Conservation (phyloP, 1,140 invertebrate species). For the Formica selysi region DNA sequence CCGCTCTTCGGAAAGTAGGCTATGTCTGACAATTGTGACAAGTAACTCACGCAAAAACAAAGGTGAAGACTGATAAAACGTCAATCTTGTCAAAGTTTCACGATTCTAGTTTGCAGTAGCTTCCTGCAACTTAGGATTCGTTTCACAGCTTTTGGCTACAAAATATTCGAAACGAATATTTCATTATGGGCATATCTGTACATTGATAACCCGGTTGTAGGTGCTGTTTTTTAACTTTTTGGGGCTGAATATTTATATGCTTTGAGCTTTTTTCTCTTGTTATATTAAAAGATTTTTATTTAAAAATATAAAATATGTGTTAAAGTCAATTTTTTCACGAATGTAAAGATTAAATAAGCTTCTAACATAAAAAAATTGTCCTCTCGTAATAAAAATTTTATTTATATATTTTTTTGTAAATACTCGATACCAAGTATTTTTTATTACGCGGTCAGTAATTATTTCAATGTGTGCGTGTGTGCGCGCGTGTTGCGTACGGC, state of each 20-base stretch:
- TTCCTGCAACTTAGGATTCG: constrained; percentile 39
- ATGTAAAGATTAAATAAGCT: background rate
- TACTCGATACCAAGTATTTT: background rate
- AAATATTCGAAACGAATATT: constrained; percentile 20
- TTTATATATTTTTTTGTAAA: background rate
- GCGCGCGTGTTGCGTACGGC: background rate
- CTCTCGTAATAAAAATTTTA: no score
- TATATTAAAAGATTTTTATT: constrained; percentile 18
- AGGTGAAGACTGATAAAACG: constrained; percentile 20
- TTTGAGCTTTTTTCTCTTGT: background rate
- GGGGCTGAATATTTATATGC: background rate
- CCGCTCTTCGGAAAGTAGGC: constrained; percentile 2
- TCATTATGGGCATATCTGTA: constrained; percentile 41
- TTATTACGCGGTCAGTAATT: background rate
- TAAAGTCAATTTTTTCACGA: background rate
- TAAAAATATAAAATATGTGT: background rate
- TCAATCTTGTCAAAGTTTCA: constrained; percentile 41
- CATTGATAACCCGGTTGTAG: constrained; percentile 7
- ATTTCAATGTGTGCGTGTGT: background rate
- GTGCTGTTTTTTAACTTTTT: background rate
- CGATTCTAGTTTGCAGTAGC: background rate
- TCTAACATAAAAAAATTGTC: no score
- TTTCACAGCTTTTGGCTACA: background rate
- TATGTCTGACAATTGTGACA: background rate
- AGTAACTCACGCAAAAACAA: constrained; percentile 38